Conservation (phyloP, 1,140 invertebrate species). For the Drosophila hydei region DNA sequence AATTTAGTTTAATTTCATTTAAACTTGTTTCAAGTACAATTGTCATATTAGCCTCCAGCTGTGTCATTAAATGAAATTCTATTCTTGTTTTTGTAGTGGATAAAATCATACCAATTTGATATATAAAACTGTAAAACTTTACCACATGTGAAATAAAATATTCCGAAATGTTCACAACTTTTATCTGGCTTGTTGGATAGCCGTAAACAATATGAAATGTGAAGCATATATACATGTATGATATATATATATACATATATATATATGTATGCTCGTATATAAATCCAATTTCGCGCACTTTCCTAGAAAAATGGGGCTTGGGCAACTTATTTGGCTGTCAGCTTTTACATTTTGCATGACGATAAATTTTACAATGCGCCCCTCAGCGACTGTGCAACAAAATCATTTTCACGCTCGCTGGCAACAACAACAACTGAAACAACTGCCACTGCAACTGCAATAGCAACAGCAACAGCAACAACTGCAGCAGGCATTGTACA, state of each 20-base stretch:
- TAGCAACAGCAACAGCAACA: constrained; percentile 3
- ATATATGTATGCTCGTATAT: not conserved
- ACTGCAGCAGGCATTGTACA: constrained; percentile 41
- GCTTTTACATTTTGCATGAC: constrained; percentile 40
- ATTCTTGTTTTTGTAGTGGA: too few relatives aligned
- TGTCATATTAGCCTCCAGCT: too few relatives aligned
- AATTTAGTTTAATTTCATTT: too few relatives aligned
- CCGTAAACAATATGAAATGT: constrained; percentile 9
- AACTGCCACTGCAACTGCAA: constrained; percentile 10
- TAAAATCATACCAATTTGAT: not conserved
- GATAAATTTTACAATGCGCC: constrained; percentile 65
- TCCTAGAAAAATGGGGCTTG: constrained; percentile 9
- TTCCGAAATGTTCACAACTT: not conserved
- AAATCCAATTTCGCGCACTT: constrained; percentile 19
- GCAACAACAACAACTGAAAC: constrained; percentile 24
- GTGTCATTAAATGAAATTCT: too few relatives aligned
- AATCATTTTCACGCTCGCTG: constrained; percentile 63
- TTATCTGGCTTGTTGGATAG: not conserved
- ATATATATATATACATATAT: constrained; percentile 2
- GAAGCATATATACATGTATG: not conserved
- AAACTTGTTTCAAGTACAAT: too few relatives aligned
- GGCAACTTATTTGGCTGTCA: constrained; percentile 35
- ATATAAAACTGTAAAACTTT: not conserved
- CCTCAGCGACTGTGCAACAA: constrained; percentile 65
- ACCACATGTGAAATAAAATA: not conserved